Percentiles rank a stretch among this genome's conserved stretches.
Evolutionary conservation across 2,113 vertebrate species (phyloP).

Genomic region (Notechis scutatus): DNA sequence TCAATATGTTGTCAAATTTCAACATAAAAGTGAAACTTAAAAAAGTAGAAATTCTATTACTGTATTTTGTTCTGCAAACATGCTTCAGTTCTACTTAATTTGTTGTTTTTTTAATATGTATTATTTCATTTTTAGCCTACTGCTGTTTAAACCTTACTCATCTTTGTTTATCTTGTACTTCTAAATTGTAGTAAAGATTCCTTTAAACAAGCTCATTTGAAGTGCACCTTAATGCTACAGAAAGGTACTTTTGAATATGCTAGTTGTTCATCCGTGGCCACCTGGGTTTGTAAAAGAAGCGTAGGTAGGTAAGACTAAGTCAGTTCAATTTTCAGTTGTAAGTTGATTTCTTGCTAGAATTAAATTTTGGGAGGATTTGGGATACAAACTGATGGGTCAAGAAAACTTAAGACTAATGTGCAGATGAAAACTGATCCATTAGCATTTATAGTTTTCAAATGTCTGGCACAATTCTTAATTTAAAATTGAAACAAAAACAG

Average conservation of each 20-base stretch:
- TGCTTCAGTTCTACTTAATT: neutral
- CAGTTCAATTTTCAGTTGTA: too few relatives aligned
- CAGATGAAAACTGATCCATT: neutral
- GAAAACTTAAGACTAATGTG: neutral
- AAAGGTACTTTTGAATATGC: neutral
- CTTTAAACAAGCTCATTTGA: neutral
- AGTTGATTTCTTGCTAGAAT: neutral
- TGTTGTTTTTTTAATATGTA: neutral
- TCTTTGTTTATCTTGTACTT: neutral
- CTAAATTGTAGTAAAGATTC: neutral
- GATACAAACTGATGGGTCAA: neutral
- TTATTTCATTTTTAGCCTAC: neutral
- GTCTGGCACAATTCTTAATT: neutral
- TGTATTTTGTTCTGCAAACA: neutral
- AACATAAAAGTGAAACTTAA: neutral
- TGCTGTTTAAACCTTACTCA: neutral
- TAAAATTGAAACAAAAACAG: neutral
- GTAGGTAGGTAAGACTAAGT: constrained; percentile 22
- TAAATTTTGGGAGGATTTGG: neutral
- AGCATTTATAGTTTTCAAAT: neutral
- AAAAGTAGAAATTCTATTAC: neutral
- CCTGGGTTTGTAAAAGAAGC: constrained; percentile 22
- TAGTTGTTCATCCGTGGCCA: neutral
- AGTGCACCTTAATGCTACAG: neutral
- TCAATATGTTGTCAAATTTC: neutral